These are phyloP conservation scores for Platyscapa corneri DNA, from an alignment of 1,140 invertebrate genomes.

Conservation along the genomic window DNA sequence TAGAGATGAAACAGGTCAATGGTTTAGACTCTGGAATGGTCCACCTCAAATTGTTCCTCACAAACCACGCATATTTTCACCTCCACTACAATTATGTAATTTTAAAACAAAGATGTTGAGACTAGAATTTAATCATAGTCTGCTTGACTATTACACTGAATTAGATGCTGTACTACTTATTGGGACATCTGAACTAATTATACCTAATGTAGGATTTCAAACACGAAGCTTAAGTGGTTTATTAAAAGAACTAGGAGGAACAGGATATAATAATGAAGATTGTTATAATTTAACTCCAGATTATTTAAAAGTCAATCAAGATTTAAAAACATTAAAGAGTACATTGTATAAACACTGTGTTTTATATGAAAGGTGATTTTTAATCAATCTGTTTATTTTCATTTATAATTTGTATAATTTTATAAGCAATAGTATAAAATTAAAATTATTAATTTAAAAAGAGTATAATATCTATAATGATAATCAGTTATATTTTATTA, in stretches of 20 bases:
- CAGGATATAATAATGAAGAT: conserved; percentile 59
- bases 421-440: no score
- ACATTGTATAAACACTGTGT: conserved; percentile 66
- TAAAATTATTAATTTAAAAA: no score
- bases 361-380: conserved; percentile 66
- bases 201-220: conserved; percentile 63
- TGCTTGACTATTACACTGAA: conserved; percentile 90
- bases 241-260: conserved; percentile 61
- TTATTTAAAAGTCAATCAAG: conserved; percentile 63
- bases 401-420: neutral
- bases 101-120: conserved; percentile 71
- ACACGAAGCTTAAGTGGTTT: conserved; percentile 65
- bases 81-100: conserved; percentile 75
- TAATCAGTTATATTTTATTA: no score
- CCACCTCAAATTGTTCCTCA: conserved; percentile 78
- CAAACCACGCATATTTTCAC: conserved; percentile 84
- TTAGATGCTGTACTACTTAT: conserved; percentile 88
- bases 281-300: conserved; percentile 70
- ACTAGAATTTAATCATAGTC: conserved; percentile 89
- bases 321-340: conserved; percentile 64
- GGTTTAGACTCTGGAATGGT: conserved; percentile 87
- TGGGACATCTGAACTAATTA: conserved; percentile 74
- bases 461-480: no score
- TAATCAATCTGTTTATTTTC: neutral
- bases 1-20: conserved; percentile 75